These are phyloP conservation scores for Embidobia sp. DNA, from an alignment of 2,888 invertebrate genomes.

Conservation along the genomic window DNA sequence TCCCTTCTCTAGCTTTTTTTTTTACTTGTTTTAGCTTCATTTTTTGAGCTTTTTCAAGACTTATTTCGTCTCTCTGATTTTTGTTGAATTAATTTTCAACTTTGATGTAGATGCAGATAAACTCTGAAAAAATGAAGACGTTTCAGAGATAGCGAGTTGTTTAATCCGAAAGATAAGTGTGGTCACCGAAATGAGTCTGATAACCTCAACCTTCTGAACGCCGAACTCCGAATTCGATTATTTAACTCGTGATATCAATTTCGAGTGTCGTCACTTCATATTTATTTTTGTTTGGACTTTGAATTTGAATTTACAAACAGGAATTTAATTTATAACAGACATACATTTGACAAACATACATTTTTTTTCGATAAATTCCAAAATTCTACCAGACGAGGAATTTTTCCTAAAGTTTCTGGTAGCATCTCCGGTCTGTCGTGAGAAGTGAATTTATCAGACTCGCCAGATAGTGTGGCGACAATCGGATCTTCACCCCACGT, in stretches of 20 bases:
- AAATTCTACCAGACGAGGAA: too few species aligned
- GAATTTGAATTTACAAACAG: background rate
- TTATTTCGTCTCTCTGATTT: too few species aligned
- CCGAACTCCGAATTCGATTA: slow-evolving; percentile 31
- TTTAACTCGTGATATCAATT: background rate
- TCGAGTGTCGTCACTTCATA: too few species aligned
- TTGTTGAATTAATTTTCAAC: too few species aligned
- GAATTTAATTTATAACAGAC: too few species aligned
- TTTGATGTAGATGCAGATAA: too few species aligned
- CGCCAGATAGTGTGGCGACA: slow-evolving; percentile 69
- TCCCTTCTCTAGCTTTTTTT: too few species aligned
- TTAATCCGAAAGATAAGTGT: slow-evolving; percentile 25
- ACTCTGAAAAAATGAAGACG: background rate
- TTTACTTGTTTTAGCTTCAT: too few species aligned
- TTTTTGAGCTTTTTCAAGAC: too few species aligned
- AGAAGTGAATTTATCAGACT: slow-evolving; percentile 72
- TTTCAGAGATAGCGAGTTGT: slow-evolving; percentile 1
- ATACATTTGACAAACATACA: too few species aligned
- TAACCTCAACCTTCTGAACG: slow-evolving; percentile 48
- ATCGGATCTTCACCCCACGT: slow-evolving; percentile 75
- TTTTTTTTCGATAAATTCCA: too few species aligned
- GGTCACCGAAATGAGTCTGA: slow-evolving; percentile 13
- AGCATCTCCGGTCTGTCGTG: slow-evolving; percentile 66
- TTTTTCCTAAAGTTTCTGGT: slow-evolving; percentile 15
- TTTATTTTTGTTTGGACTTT: background rate